These are phyloP conservation scores for Drosophila mayri DNA, from an alignment of 1,140 invertebrate species.

Conservation along the genomic window DNA sequence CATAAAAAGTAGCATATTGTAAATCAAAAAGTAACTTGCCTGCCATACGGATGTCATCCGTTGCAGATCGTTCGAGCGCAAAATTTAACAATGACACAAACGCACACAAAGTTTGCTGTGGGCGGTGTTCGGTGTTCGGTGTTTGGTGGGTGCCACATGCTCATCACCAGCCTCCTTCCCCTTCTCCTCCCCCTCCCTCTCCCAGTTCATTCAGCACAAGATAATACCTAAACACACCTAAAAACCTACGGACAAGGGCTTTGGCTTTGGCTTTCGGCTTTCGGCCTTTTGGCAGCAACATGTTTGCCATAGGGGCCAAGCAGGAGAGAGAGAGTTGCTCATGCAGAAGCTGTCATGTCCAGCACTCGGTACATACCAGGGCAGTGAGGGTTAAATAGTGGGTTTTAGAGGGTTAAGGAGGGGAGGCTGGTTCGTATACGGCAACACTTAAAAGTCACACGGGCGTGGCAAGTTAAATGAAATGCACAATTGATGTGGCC, in stretches of 20 bases:
- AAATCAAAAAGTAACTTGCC: slow-evolving; percentile 83
- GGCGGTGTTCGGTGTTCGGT: slow-evolving; percentile 14
- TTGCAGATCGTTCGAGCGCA: slow-evolving; percentile 82
- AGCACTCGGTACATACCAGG: slow-evolving; percentile 68
- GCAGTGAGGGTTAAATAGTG: slow-evolving; percentile 14
- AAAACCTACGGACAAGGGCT: slow-evolving; percentile 53
- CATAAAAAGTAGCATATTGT: slow-evolving; percentile 68
- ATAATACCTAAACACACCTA: slow-evolving; percentile 84
- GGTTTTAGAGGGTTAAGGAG: slow-evolving; percentile 13
- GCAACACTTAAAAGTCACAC: slow-evolving; percentile 82
- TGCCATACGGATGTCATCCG: slow-evolving; percentile 81
- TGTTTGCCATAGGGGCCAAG: slow-evolving; percentile 70
- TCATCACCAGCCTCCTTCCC: slow-evolving; percentile 8
- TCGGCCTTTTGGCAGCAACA: slow-evolving; percentile 46
- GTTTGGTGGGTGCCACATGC: slow-evolving; percentile 34
- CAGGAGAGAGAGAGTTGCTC: slow-evolving; percentile 61
- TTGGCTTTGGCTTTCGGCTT: slow-evolving; percentile 48
- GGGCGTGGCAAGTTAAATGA: slow-evolving; percentile 82
- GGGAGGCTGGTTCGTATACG: slow-evolving; percentile 17
- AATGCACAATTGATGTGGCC: slow-evolving; percentile 80
- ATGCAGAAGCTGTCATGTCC: slow-evolving; percentile 84
- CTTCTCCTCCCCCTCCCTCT: neutral
- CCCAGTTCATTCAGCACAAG: slow-evolving; percentile 25
- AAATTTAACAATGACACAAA: slow-evolving; percentile 84
- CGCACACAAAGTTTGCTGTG: slow-evolving; percentile 58